Conservation (phyloP, 2,888 invertebrate species). For the Dexiosoma caninum region DNA sequence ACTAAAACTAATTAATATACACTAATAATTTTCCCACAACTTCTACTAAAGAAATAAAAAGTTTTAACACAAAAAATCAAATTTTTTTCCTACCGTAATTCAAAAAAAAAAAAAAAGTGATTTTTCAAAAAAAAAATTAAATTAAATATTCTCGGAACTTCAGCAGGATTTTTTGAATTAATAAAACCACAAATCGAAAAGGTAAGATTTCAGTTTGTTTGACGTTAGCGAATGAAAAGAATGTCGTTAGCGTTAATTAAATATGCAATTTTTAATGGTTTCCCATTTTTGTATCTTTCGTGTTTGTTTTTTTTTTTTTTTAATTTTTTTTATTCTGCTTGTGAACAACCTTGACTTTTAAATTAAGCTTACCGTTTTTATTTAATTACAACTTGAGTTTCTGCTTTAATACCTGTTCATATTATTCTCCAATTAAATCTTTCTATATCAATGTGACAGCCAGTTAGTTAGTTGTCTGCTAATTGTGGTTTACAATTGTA, state of each 20-base stretch:
- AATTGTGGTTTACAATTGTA: conserved; percentile 3
- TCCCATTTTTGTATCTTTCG: not conserved
- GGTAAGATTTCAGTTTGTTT: not conserved
- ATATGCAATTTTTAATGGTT: conserved; percentile 7
- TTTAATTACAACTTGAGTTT: not conserved
- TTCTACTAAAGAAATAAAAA: not conserved
- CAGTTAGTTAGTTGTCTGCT: not conserved
- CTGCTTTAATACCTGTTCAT: conserved; percentile 10
- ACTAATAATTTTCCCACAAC: conserved; percentile 1
- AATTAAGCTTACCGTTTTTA: conserved; percentile 13
- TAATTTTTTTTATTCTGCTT: no score
- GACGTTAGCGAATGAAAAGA: not conserved
- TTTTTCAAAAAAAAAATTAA: conserved; percentile 5
- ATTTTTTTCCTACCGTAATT: not conserved
- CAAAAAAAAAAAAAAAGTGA: conserved; percentile 19
- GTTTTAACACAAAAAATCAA: conserved; percentile 27
- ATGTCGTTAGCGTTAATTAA: conserved; percentile 30
- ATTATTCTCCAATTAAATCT: not conserved
- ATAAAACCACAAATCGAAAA: not conserved
- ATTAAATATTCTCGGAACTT: not conserved
- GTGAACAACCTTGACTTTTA: conserved; percentile 61
- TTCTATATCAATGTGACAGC: not conserved
- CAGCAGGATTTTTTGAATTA: not conserved
- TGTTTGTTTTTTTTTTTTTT: conserved; percentile 6
- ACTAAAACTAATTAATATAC: conserved; percentile 7